Evolutionary conservation across 2,113 vertebrate genomes (phyloP).

Genomic region (Agapornis roseicollis): DNA sequence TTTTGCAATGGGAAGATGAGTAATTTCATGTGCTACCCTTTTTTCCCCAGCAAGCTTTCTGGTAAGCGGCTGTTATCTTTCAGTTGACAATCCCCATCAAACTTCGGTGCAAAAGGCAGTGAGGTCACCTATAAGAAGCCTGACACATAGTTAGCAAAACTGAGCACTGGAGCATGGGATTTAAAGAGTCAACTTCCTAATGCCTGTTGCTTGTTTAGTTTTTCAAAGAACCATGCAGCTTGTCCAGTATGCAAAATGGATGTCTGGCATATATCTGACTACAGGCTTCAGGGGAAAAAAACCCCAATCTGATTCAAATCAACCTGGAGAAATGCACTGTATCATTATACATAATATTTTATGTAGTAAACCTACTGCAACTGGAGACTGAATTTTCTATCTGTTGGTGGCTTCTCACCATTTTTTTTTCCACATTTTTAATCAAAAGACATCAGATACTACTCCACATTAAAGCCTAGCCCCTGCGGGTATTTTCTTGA

Average conservation of each 20-base stretch:
- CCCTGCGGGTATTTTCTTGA: background rate
- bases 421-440: background rate
- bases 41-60: background rate
- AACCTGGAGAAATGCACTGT: background rate
- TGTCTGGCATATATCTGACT: background rate
- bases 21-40: background rate
- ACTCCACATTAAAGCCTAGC: background rate
- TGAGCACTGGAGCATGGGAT: no score
- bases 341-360: background rate
- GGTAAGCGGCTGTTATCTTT: background rate
- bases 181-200: background rate
- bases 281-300: background rate
- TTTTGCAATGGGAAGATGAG: background rate
- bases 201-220: rapidly evolving
- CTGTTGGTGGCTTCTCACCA: background rate
- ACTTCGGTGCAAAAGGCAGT: background rate
- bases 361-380: background rate
- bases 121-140: background rate
- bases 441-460: background rate
- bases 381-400: background rate
- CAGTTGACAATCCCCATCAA: background rate
- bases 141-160: background rate
- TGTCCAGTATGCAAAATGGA: background rate
- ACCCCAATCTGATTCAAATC: background rate
- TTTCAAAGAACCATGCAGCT: background rate